Evolutionary conservation across 2,113 vertebrate species (phyloP), one percentile per base, ranked within the genome.

Genomic region (Syngnathoides biaculeatus): DNA sequence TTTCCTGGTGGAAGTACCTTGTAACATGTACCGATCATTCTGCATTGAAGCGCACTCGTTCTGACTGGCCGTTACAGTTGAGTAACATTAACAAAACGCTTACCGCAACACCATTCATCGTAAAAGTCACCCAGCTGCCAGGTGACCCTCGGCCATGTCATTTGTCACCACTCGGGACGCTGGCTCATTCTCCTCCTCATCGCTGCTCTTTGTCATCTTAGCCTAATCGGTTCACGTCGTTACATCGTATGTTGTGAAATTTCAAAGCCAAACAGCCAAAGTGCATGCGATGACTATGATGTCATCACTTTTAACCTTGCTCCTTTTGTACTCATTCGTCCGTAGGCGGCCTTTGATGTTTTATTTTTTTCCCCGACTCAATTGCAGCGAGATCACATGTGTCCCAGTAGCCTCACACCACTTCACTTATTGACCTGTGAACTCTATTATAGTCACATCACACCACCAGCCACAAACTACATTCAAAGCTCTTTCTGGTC

Each of bases 51-150:
- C 30, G 30, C 20, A 76, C 27, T 69, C 3, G 15, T 84, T 88
- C 89, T 90, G 84, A 90, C 88, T 73, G 72, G 75, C 47, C 67
- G 39, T 65, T 65, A 75, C 79, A 73, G 71, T 50, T 59, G 75
- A 35, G 7, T 83, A 79, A 65, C 53, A 55, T 15, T 12, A 60
- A 71, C 30, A 64, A 50, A 50, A 79, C 47, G 57, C 80, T 83
- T 73, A 84, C 81, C 72, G 65, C 50, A 52, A 43, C 61, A 68
- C 58, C 9, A 43, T 45, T 77, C 65, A 79, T 65, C 47, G 9
- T 74, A 55, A 72, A 75, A 59, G 62, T 30, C 71, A 72, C 72
- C 50, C 68, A 63, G 10, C 48, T 57, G 12, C 77, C 70, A 53
- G 63, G 24, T 55, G 68, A 67, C 68, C 57, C 68, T 43, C 9